Percentiles rank a stretch among this genome's conserved stretches.
These are phyloP conservation scores for Hoplias malabaricus DNA, from an alignment of 2,113 vertebrate genomes.

Conservation along the genomic window DNA sequence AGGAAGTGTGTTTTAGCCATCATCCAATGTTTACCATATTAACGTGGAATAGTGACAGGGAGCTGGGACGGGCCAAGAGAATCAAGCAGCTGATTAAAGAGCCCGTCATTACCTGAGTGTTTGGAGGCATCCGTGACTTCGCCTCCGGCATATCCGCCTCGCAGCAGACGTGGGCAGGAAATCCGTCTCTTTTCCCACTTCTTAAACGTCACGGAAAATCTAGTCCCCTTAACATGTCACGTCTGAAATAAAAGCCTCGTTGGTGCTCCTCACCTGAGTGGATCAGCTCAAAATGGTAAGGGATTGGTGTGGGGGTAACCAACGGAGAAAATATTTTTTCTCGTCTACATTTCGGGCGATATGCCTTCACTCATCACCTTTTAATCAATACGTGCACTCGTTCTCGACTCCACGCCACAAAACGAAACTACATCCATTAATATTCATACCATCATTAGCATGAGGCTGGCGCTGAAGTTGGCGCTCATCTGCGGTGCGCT, in stretches of 20 bases:
- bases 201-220: slow-evolving; percentile 72
- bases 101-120: slow-evolving; percentile 73
- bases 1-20: slow-evolving; percentile 66
- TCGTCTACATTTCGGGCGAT: slow-evolving; percentile 11
- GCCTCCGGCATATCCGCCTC: slow-evolving; percentile 51
- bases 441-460: slow-evolving; percentile 52
- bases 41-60: slow-evolving; percentile 73
- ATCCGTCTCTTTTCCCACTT: slow-evolving; percentile 68
- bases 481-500: slow-evolving; percentile 14
- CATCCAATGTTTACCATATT: slow-evolving; percentile 70
- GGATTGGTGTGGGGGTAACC: slow-evolving; percentile 22
- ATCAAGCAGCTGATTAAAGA: slow-evolving; percentile 71
- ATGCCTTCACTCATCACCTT: slow-evolving; percentile 35
- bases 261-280: slow-evolving; percentile 61
- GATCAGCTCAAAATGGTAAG: slow-evolving; percentile 40
- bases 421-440: slow-evolving; percentile 38
- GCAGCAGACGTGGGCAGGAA: slow-evolving; percentile 64
- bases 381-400: slow-evolving; percentile 43
- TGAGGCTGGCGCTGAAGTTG: slow-evolving; percentile 35
- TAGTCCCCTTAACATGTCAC: slow-evolving; percentile 55
- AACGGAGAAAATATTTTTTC: not conserved
- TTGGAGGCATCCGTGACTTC: slow-evolving; percentile 69
- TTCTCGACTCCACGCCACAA: slow-evolving; percentile 18
- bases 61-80: slow-evolving; percentile 77
- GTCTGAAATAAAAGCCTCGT: slow-evolving; percentile 48